phyloP scores from a whole-genome alignment of 1,140 invertebrate species.

The Drosophila nannoptera region DNA sequence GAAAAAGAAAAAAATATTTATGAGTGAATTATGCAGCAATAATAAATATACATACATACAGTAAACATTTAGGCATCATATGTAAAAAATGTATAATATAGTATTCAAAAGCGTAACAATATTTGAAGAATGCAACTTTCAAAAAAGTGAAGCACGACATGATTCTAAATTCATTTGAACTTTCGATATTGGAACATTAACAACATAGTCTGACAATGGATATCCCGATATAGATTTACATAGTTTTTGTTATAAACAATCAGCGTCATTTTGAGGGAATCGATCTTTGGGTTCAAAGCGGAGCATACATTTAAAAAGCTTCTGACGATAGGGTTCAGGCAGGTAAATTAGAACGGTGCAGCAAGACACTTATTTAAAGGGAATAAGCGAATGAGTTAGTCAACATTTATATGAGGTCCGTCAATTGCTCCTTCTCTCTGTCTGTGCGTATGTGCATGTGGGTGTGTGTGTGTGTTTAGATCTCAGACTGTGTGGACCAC shows the following conservation, averaged over 20 bases:
- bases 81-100: constrained; percentile 51
- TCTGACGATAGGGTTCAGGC: constrained; percentile 21
- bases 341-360: constrained; percentile 35
- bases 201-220: constrained; percentile 13
- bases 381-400: constrained; percentile 36
- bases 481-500: no score
- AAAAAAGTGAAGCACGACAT: constrained; percentile 21
- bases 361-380: constrained; percentile 31
- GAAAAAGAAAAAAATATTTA: constrained; percentile 76
- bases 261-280: constrained; percentile 12
- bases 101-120: constrained; percentile 10
- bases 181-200: constrained; percentile 14
- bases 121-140: constrained; percentile 16
- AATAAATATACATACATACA: constrained; percentile 78
- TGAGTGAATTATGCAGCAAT: constrained; percentile 78
- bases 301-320: constrained; percentile 30
- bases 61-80: constrained; percentile 73
- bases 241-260: constrained; percentile 25
- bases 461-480: constrained; percentile 13
- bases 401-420: not conserved
- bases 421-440: not conserved
- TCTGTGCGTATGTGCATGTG: not conserved
- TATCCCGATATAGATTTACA: constrained; percentile 32
- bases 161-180: constrained; percentile 11
- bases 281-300: constrained; percentile 17